Percentiles rank a stretch among this genome's conserved stretches.
phyloP scores from a whole-genome alignment of 1,140 invertebrate genomes.

The Bactericera cockerelli region DNA sequence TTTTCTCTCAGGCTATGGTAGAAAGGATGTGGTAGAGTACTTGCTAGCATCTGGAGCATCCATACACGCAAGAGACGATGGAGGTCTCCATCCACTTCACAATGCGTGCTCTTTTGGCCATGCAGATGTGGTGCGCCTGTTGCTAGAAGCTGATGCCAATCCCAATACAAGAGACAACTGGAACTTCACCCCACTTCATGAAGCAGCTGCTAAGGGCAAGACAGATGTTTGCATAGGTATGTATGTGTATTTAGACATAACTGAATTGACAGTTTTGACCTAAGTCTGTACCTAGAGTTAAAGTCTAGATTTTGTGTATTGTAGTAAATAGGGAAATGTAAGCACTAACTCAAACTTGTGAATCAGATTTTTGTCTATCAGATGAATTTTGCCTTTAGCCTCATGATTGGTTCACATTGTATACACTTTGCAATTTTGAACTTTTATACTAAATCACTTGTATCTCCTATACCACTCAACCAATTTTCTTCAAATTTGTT shows the following conservation, averaged over 20 bases:
- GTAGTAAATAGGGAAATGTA: no score
- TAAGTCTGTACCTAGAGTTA: no score
- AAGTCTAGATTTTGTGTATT: no score
- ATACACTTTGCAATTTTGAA: no score
- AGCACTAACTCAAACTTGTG: no score
- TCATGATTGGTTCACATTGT: no score
- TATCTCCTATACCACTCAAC: conserved; percentile 12
- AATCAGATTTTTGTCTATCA: no score
- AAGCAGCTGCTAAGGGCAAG: conserved; percentile 76
- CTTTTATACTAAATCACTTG: no score
- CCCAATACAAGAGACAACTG: conserved; percentile 91
- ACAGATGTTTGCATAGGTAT: conserved; percentile 52
- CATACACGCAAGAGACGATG: conserved; percentile 84
- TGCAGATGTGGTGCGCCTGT: conserved; percentile 78
- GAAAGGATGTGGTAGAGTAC: conserved; percentile 68
- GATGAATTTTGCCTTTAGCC: no score
- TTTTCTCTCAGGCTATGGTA: conserved; percentile 66
- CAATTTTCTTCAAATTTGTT: no score
- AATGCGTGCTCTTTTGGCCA: conserved; percentile 95
- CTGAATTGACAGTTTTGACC: no score
- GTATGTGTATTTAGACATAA: no score
- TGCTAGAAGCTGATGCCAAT: conserved; percentile 77
- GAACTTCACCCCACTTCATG: conserved; percentile 80
- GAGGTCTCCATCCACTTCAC: conserved; percentile 85
- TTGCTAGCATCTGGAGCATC: conserved; percentile 69